These are phyloP conservation scores for Melitaea athalia DNA, from an alignment of 2,888 invertebrate genomes.

Conservation along the genomic window DNA sequence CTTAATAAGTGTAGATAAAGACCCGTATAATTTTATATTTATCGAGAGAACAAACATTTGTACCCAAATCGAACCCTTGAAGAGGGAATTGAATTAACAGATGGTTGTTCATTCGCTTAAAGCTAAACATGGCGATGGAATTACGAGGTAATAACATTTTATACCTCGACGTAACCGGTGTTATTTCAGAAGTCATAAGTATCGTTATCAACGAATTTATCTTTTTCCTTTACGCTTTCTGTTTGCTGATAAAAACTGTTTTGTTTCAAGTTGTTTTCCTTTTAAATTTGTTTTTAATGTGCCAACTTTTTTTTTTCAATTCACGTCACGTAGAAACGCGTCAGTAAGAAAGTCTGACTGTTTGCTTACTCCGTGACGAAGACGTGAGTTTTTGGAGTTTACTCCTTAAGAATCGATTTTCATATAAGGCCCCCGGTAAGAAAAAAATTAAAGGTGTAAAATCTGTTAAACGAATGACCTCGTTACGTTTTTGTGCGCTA, in stretches of 20 bases:
- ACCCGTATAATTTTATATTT: no score
- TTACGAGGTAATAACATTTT: slow-evolving; percentile 18
- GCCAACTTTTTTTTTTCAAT: background rate
- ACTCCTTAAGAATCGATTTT: no score
- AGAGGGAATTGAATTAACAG: background rate
- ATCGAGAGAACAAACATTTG: no score
- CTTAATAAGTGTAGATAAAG: no score
- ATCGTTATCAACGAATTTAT: slow-evolving; percentile 16
- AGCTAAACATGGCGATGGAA: background rate
- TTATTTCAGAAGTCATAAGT: slow-evolving; percentile 14
- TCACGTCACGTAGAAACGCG: background rate
- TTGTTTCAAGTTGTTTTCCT: background rate
- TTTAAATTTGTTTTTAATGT: background rate
- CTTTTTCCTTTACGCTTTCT: slow-evolving; percentile 18
- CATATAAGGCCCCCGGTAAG: no score
- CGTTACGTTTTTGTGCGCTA: no score
- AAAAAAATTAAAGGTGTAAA: no score
- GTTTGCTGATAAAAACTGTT: slow-evolving; percentile 13
- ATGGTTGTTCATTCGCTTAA: background rate
- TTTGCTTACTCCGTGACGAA: no score
- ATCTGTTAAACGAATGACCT: no score
- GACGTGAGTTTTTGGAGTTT: no score
- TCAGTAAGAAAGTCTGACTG: no score
- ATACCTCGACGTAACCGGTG: slow-evolving; percentile 15
- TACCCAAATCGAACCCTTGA: no score